Evolutionary conservation across 2,113 vertebrate species (phyloP), one percentile per base, ranked within the genome.

Genomic region (Tachysurus vachellii): DNA sequence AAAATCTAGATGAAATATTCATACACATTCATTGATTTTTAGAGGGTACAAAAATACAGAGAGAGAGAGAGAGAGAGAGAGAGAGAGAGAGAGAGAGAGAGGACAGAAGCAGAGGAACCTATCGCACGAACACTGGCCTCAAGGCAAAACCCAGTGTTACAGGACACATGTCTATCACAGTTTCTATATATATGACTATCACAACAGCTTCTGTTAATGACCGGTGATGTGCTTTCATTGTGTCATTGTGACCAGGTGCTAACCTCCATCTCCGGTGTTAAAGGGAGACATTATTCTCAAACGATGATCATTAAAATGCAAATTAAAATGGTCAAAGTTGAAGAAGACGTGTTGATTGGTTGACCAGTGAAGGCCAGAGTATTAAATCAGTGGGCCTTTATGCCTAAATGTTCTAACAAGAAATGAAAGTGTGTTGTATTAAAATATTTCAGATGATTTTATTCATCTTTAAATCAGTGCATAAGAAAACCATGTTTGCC

Each of bases 291-390:
- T 57, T 80, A 79, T 17, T 19, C 8, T 80, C 76, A 80, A 56
- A 80, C n/a, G 19, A 19, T 31, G 1, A 56, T 80, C 0, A 80
- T 80, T 28, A 57, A 80, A 57, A 57, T 80, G 76, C 76, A 56
- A 57, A 80, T 80, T 80, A 17, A 56, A 36, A 19, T 80, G 53
- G 76, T 16, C 53, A 80, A 80, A 80, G 76, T 14, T 56, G 53
- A 57, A 57, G 53, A 79, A 23, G n/a, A 80, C 16, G 11, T 16
- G n/a, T 11, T 57, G 76, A 80, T 80, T 57, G 50, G 53, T 56
- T 80, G 73, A 53, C 23, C 73, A 53, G 6, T 3, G 47, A 53
- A 36, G 3, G 53, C 16, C 53, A 31, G 5, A 54, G 50, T 77
- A 26, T 76, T 12, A 53, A n/a, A 42, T 50, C 44, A 53, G 44